Base-by-base conservation (phyloP, 2,888 invertebrate genomes). In the Hirtodrosophila confusa region DNA sequence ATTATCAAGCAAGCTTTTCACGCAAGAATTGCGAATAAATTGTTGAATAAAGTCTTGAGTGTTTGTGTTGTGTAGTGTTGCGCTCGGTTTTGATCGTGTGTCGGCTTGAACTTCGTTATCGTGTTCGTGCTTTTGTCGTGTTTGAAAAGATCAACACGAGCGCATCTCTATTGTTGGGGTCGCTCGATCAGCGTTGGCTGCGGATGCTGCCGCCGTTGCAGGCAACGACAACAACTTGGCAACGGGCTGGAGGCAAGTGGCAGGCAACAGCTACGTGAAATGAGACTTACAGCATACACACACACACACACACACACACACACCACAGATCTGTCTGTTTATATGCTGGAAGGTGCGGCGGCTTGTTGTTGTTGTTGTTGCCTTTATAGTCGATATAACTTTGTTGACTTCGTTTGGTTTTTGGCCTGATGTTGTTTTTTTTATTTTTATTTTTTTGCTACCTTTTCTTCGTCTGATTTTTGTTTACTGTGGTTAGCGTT, bases 301-400 rank as follows among this genome's bases (percentile, higher is more conserved):
- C 23, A 54, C 27, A 40, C 12, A 49, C 11, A 31, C 33, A 12
- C 6, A 35, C 10, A 45, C n/a, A 35, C 29, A 17, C 11, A 36
- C 12, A 56, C 51, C 56, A 44, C 10, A 24, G 27, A 27, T 27
- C 27, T 43, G 58, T 57, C 61, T 64, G 63, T 69, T 68, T 68
- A 27, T 27, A 4, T 27, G 27, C 5, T 27, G 27, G 66, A 88
- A 84, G 84, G 84, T 84, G 84, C 84, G 88, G 88, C 88, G 49
- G 63, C 47, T 65, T 43, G 56, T 36, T 64, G 51, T 24, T 78
- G 79, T 54, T 63, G 74, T 50, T 57, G 61, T 50, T 79, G 69
- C 51, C 53, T 63, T 64, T 70, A 79, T 78, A 60, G 79, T 53
- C 72, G 68, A 79, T 72, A 70, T 84, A 75, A 62, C 78, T 72